Base-by-base conservation (phyloP, 2,888 invertebrate genomes). In the Nephrotoma guestfalica region DNA sequence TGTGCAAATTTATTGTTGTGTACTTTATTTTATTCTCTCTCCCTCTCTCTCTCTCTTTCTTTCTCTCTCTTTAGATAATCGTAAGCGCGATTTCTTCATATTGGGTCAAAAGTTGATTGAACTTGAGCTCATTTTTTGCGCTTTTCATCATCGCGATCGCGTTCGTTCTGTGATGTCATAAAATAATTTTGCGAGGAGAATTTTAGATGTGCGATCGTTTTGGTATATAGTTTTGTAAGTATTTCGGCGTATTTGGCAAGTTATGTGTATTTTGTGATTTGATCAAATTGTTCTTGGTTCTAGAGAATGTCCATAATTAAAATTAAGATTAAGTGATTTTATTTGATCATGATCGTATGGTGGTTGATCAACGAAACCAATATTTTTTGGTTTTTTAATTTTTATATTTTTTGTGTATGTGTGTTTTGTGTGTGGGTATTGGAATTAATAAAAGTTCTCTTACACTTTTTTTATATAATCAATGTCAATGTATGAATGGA, bases 41-140 rank as follows among this genome's bases (percentile, higher is more conserved):
- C 71, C 47, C n/a, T 47, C 47, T 47, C 47, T 47, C n/a, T 47
- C 1, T 47, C n/a, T 47, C 2, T 47, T 4, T 13, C 11, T 47
- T 1, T 41, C 30, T 40, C 9, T 83, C n/a, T 41, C 83, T 83
- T 18, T 11, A 40, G 18, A 18, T 13, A 71, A 30, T 30, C 7
- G 30, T 71, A 30, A 71, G 71, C 71, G 71, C 71, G 71, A 71
- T 71, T 71, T 71, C 9, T 84, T 84, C 42, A 42, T 84, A 84
- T 84, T 84, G 41, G 84, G 84, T 84, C 84, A 84, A 84, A 84
- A 84, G 84, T 84, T 84, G 84, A 84, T 84, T 84, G 84, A 84
- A 84, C 84, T 84, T 84, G 41, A 84, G 41, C 84, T 84, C 15
- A 84, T 84, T 71, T 71, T 71, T 71, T 71, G 71, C 71, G 71